Evolutionary conservation across 2,113 vertebrate species (phyloP), one percentile per base, ranked within the genome.

Genomic region (Channa argus): DNA sequence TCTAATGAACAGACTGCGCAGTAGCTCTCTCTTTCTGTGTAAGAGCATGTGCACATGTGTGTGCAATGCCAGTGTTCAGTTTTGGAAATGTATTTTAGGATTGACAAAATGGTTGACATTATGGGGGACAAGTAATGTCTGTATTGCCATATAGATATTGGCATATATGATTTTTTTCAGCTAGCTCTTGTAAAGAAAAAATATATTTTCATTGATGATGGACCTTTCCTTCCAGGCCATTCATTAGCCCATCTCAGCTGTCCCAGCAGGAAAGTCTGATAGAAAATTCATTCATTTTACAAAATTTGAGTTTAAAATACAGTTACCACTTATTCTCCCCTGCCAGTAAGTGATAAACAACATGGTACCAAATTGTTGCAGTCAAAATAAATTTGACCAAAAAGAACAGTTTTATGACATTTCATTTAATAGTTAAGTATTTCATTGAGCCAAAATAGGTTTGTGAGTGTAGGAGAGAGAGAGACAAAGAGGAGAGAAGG

Each of bases 1-100:
- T 94, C 93, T 90, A 85, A 92, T 87, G 77, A 89, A 86, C 47
- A 71, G 71, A 50, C 61, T 71, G 44, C 62, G 49, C 63, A 71
- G 66, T 71, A 65, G 44, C 55, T 50, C 61, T 69, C 63, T 71
- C 11, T 63, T 33, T 15, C 36, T 73, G 7, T 60, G n/a, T 44
- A 58, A 59, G 39, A 69, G 41, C 37, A 11, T 63, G 41, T 38
- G 24, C 62, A 70, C 49, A 38, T 82, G 56, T 77, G 69, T 81
- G 63, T 79, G 37, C 71, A 39, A 61, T 73, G 45, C 33, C 45
- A 41, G 61, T 45, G 54, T 24, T 74, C 15, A 56, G 41, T 33
- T 13, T 14, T 69, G 11, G 24, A 61, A 45, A 24, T 62, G 63
- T 39, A 44, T 55, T 53, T 33, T 15, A 7, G 39, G 56, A 61